Evolutionary conservation across 2,113 vertebrate species (phyloP).

Genomic region (Triplophysa tibetana): DNA sequence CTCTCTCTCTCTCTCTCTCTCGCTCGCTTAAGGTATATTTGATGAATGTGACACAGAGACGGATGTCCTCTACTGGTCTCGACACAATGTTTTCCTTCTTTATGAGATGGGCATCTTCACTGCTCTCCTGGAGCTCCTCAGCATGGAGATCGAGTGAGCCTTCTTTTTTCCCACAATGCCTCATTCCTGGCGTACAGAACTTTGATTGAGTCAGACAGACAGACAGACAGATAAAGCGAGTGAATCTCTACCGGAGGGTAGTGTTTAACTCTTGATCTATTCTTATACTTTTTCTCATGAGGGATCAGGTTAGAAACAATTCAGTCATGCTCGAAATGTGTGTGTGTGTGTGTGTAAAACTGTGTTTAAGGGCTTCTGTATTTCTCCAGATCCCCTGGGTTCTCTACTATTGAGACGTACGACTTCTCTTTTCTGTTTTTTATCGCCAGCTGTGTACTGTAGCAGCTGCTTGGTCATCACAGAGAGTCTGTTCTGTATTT

Average conservation of each 20-base stretch:
- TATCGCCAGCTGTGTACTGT: neutral
- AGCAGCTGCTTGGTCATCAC: conserved; percentile 2
- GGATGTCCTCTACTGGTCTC: conserved; percentile 88
- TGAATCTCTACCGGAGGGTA: neutral
- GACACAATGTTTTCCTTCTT: conserved; percentile 92
- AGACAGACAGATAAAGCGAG: conserved; percentile 1
- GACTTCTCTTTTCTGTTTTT: conserved; percentile 16
- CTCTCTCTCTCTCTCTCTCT: neutral
- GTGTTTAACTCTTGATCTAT: conserved; percentile 40
- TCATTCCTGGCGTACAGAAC: neutral
- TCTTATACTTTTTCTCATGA: conserved; percentile 40
- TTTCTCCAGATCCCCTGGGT: conserved; percentile 2
- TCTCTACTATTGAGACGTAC: neutral
- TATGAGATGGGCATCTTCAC: conserved; percentile 94
- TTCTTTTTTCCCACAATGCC: neutral
- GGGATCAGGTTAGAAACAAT: conserved; percentile 42
- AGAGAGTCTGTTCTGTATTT: neutral
- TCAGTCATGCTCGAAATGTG: conserved; percentile 42
- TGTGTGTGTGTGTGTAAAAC: conserved; percentile 12
- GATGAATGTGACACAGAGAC: conserved; percentile 88
- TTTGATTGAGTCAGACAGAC: conserved; percentile 17
- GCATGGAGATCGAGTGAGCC: conserved; percentile 96
- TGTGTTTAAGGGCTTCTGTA: conserved; percentile 14
- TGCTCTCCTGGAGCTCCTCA: conserved; percentile 92
- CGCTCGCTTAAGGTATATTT: conserved; percentile 79